Conservation (phyloP, 2,797 vertebrate genomes). For the Eulemur albifrons region DNA sequence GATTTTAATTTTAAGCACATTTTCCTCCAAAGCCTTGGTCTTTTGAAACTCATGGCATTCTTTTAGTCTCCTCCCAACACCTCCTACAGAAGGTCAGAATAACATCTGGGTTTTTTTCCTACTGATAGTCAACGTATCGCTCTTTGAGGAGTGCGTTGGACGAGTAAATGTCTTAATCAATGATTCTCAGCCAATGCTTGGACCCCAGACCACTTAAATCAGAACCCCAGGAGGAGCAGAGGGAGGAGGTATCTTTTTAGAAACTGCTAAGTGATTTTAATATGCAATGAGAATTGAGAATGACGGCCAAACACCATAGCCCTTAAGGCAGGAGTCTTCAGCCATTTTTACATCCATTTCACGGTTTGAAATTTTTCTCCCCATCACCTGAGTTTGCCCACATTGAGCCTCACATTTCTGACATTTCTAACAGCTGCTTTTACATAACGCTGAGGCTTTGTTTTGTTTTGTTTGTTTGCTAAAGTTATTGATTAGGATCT, state of each 20-base stretch:
- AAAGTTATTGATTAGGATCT: background rate
- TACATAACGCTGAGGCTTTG: background rate
- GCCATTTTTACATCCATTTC: background rate
- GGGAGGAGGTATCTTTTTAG: background rate
- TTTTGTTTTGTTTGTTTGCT: background rate
- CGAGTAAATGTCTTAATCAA: background rate
- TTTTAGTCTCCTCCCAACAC: background rate
- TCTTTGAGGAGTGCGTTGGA: background rate
- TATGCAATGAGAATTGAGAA: background rate
- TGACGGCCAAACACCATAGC: background rate
- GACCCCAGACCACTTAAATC: background rate
- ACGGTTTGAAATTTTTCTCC: background rate
- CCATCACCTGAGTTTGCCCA: background rate
- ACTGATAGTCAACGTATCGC: no score
- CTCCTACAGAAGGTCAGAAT: background rate
- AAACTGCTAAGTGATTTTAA: background rate
- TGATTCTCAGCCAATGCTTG: background rate
- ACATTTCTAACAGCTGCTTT: background rate
- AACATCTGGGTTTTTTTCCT: background rate
- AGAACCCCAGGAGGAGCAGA: background rate
- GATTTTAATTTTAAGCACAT: background rate
- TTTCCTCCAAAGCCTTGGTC: background rate
- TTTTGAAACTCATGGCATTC: slow-evolving; percentile 25
- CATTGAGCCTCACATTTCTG: background rate
- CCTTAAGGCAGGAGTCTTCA: background rate